phyloP scores from a whole-genome alignment of 1,140 invertebrate species.

The Eumaeus atala region DNA sequence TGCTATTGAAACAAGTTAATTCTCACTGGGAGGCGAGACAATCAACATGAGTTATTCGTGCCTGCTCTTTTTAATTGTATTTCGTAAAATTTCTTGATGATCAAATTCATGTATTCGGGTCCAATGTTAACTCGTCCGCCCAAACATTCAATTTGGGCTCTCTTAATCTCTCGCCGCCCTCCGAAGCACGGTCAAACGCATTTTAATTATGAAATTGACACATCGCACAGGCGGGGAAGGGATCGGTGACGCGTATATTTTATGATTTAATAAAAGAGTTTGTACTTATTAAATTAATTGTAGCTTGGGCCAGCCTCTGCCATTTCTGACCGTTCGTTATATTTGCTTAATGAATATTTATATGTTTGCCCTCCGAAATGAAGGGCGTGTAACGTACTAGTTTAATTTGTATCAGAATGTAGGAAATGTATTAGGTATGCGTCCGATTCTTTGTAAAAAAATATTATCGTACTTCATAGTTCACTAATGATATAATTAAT shows the following conservation, averaged over 20 bases:
- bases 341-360: slow-evolving; percentile 70
- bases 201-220: slow-evolving; percentile 74
- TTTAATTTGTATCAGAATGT: slow-evolving; percentile 34
- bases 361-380: slow-evolving; percentile 58
- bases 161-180: slow-evolving; percentile 53
- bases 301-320: slow-evolving; percentile 31
- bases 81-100: slow-evolving; percentile 48
- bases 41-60: slow-evolving; percentile 44
- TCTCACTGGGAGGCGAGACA: background rate
- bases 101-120: slow-evolving; percentile 46
- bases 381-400: slow-evolving; percentile 45
- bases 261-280: slow-evolving; percentile 72
- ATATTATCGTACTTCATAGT: too few relatives aligned
- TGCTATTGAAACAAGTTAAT: too few relatives aligned
- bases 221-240: slow-evolving; percentile 47
- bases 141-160: slow-evolving; percentile 59
- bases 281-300: slow-evolving; percentile 62
- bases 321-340: slow-evolving; percentile 47
- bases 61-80: slow-evolving; percentile 56
- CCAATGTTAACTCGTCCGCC: slow-evolving; percentile 35
- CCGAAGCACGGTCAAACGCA: slow-evolving; percentile 65
- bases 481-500: too few relatives aligned
- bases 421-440: slow-evolving; percentile 1
- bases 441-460: too few relatives aligned
- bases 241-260: slow-evolving; percentile 36